Conservation (phyloP, 2,797 vertebrate species). For the Numenius phaeopus region DNA sequence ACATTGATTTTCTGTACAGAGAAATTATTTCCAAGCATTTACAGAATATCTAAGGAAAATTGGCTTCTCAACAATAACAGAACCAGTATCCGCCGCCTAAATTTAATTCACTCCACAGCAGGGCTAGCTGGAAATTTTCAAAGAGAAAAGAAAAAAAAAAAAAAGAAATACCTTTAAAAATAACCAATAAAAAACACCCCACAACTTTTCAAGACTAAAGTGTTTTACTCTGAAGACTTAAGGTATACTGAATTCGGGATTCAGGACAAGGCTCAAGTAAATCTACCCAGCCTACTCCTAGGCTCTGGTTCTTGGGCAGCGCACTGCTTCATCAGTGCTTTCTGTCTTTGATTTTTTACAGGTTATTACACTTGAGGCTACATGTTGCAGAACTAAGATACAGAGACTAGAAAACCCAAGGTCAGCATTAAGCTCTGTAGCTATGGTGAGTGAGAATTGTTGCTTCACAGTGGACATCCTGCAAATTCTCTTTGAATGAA, state of each 20-base stretch:
- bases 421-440: neutral
- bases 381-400: neutral
- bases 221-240: neutral
- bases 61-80: neutral
- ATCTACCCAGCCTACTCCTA: neutral
- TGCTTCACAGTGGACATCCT: neutral
- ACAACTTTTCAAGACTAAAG: neutral
- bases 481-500: neutral
- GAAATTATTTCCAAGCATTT: neutral
- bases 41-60: neutral
- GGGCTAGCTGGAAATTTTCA: neutral
- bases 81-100: neutral
- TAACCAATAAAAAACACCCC: neutral
- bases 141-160: neutral
- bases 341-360: neutral
- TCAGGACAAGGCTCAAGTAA: neutral
- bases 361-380: neutral
- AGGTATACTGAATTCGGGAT: neutral
- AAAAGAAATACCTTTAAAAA: rapidly evolving
- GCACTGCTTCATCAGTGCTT: neutral
- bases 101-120: neutral
- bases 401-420: neutral
- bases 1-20: neutral
- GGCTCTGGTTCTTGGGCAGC: neutral
- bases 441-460: neutral